These are phyloP conservation scores for Masticophis lateralis DNA, from an alignment of 2,797 vertebrate species.

Conservation along the genomic window DNA sequence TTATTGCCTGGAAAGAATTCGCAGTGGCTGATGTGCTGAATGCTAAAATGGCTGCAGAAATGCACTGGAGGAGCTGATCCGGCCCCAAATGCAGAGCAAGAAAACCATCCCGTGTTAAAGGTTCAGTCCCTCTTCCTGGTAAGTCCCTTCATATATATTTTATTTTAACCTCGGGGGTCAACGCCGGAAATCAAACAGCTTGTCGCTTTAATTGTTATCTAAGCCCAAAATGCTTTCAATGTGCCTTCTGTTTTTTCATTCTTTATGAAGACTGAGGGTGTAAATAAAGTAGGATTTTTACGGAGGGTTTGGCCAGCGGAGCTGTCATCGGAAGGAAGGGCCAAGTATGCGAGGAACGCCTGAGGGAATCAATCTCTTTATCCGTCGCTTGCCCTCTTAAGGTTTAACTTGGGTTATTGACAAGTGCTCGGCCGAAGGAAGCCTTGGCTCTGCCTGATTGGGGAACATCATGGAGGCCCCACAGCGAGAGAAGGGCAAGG, in stretches of 20 bases:
- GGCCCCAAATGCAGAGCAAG: background rate
- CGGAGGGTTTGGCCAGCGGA: slow-evolving; percentile 24
- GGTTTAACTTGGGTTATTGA: slow-evolving; percentile 34
- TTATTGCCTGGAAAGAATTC: slow-evolving; percentile 36
- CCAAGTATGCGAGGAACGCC: background rate
- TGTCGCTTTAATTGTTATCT: accelerated
- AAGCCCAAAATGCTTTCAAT: accelerated
- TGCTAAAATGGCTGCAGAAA: slow-evolving; percentile 16
- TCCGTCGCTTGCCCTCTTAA: slow-evolving; percentile 46
- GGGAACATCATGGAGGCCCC: background rate
- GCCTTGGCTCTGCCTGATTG: background rate
- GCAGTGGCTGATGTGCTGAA: background rate
- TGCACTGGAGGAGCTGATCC: background rate
- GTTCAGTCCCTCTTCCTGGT: slow-evolving; percentile 26
- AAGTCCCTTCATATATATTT: background rate
- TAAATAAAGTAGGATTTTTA: slow-evolving; percentile 1
- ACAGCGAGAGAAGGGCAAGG: background rate
- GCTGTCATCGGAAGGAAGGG: slow-evolving; percentile 27
- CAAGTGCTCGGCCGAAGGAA: slow-evolving; percentile 34
- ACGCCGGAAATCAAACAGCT: accelerated
- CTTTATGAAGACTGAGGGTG: background rate
- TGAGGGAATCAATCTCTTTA: background rate
- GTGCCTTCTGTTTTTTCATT: background rate
- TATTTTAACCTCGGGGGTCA: accelerated
- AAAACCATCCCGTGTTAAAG: accelerated